Base-by-base conservation (phyloP, 2,797 vertebrate species). In the Labroides dimidiatus region DNA sequence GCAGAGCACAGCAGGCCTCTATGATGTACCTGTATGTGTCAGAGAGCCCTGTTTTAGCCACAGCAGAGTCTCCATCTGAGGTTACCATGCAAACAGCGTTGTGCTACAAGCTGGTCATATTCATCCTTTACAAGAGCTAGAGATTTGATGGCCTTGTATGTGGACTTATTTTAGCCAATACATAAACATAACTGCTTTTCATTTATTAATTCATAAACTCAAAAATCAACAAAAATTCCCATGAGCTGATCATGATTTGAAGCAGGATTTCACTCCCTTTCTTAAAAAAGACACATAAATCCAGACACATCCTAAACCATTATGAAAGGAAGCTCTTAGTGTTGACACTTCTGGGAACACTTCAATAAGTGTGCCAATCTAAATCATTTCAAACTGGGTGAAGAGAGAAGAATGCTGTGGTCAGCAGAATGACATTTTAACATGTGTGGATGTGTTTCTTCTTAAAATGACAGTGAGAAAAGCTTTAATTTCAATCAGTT, bases 21-120 rank as follows among this genome's bases (percentile, higher is more conserved):
- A 17, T 82, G 55, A 65, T 44, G 64, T 84, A 80, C 77, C 80
- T 85, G 69, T 49, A 64, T 69, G 65, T 73, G 83, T 82, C 69
- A 17, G 17, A 10, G 69, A n/a, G n/a, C n/a, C n/a, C n/a, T 17
- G 17, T 59, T 51, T 0, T n/a, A n/a, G n/a, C n/a, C n/a, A n/a
- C 8, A 11, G n/a, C 33, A 55, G 37, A 69, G 50, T 19, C 48
- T 73, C 69, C 36, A n/a, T 58, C 54, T 37, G 10, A 49, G 50
- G 65, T 64, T 57, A 50, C n/a, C 12, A 44, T 42, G 24, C 48
- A 56, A 45, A 56, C 49, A 74, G 39, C 30, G 11, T 42, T 75
- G 52, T 19, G 30, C 43, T 54, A 49, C 60, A 75, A 41, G 19
- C 55, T 24, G 27, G 57, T 15, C 15, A 64, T 64, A 53, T 41